A percentile compares a stretch with the other conserved stretches of the same genome.
Conservation (phyloP, 2,797 vertebrate species). For the Microctenopoma lineatum region DNA sequence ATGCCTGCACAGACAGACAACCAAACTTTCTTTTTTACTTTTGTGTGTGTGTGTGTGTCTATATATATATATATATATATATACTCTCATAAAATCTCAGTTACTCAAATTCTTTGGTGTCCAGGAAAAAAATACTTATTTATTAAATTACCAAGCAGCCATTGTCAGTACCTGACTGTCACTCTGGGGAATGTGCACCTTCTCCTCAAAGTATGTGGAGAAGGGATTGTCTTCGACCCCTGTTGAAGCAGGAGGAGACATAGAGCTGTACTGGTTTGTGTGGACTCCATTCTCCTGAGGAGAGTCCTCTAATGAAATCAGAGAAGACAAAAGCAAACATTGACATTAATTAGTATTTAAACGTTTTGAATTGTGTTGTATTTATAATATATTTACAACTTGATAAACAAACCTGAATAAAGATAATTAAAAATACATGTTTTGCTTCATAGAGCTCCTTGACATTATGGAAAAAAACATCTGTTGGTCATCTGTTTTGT, state of each 20-base stretch:
- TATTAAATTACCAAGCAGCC: background rate
- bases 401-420: background rate
- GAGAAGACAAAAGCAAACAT: background rate
- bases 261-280: constrained; percentile 74
- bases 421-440: too few relatives aligned
- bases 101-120: background rate
- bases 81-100: background rate
- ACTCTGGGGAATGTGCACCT: constrained; percentile 88
- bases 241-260: constrained; percentile 72
- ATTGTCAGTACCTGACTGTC: constrained; percentile 70
- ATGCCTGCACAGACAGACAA: constrained; percentile 69
- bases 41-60: background rate
- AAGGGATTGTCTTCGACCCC: constrained; percentile 78
- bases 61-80: too few relatives aligned
- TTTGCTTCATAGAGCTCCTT: background rate
- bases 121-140: background rate
- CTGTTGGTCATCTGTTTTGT: background rate
- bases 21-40: background rate
- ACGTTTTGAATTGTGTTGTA: too few relatives aligned
- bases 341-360: background rate
- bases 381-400: background rate
- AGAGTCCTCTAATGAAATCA: constrained; percentile 65
- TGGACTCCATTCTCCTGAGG: constrained; percentile 69
- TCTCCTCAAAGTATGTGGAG: constrained; percentile 92
- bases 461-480: background rate